Conservation (phyloP, 2,797 vertebrate species). For the Balearica regulorum region DNA sequence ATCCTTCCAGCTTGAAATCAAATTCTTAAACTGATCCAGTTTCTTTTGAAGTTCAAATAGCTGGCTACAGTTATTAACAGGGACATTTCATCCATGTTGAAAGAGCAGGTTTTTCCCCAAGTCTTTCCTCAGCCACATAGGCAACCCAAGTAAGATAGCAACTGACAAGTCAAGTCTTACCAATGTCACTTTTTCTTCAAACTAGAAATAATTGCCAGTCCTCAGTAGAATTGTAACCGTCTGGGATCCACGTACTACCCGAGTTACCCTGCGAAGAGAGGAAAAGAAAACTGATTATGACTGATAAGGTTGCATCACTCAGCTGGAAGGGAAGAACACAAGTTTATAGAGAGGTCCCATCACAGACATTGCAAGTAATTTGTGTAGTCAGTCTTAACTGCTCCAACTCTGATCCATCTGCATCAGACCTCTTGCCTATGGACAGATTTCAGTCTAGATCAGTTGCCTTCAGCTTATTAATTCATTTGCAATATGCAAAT, state of each 20-base stretch:
- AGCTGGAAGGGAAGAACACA: background rate
- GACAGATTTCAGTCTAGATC: background rate
- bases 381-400: background rate
- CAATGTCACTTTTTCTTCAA: conserved; percentile 28
- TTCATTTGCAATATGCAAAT: background rate
- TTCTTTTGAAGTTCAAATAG: background rate
- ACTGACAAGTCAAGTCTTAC: conserved; percentile 37
- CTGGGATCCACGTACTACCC: background rate
- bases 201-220: background rate
- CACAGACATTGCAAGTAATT: background rate
- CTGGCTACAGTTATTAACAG: background rate
- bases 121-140: background rate
- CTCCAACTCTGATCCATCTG: background rate
- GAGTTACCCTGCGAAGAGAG: background rate
- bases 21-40: background rate
- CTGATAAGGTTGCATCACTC: background rate
- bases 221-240: background rate
- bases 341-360: background rate
- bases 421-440: background rate
- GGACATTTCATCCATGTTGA: background rate
- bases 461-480: background rate
- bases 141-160: background rate
- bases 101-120: background rate
- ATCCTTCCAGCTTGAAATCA: background rate
- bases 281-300: background rate